Base-by-base conservation (phyloP, 2,888 invertebrate species). In the Drosophila bunnanda region DNA sequence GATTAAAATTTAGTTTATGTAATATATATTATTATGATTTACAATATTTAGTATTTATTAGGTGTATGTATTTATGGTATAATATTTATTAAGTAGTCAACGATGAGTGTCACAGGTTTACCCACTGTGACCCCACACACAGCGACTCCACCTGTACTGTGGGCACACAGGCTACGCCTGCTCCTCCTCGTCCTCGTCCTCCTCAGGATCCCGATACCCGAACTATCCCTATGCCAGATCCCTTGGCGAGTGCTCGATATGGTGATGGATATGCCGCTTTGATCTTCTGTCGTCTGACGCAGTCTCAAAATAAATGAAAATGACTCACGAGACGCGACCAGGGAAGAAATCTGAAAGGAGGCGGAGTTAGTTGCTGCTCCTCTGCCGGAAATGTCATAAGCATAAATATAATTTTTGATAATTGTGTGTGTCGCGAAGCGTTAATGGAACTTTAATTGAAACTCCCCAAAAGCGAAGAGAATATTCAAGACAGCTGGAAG, bases 401-500 rank as follows among this genome's bases (percentile, higher is more conserved):
- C 88, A 85, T 82, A 88, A 85, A 84, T 84, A 79, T 79, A 82
- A 84, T 85, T 84, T 82, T 84, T 85, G 80, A 84, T 84, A 88
- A 84, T 84, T 84, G 84, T 84, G 80, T 85, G 88, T 88, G 88
- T 87, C 88, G 81, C 88, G 84, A 82, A 84, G 88, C 84, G 88
- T 88, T 84, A 88, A 84, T 84, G 85, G 82, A 82, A 84, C 84
- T 84, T 84, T 84, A 84, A 84, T 84, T 84, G 84, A 88, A 84
- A 82, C 84, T 87, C 88, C 64, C 53, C 61, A 20, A 38, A 10
- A 5, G 0, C 17, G 20, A 36, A 43, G n/a, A n/a, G 22, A 25
- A 25, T 9, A 25, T 7, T 8, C 2, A 28, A 43, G 36, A 38
- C 25, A 62, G 22, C 43, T 52, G 64, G 61, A 38, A 39, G 28